Conservation (phyloP, 2,797 vertebrate species). For the Rhodeus uyekii region DNA sequence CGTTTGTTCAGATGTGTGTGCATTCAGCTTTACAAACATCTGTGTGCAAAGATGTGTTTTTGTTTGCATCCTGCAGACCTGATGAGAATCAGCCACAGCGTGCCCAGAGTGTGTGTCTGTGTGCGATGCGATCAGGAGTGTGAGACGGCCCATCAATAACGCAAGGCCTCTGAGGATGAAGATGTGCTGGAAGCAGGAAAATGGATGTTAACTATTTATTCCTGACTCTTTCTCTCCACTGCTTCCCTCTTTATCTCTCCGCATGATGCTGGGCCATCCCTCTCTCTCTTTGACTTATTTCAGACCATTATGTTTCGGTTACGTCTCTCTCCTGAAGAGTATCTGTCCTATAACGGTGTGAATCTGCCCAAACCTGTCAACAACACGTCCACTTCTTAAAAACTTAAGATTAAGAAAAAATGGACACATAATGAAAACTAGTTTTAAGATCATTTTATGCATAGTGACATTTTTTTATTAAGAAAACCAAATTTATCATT, state of each 20-base stretch:
- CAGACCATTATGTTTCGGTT: neutral
- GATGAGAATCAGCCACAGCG: constrained; percentile 10
- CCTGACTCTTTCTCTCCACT: constrained; percentile 1
- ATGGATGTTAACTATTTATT: constrained; percentile 43
- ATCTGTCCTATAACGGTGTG: neutral
- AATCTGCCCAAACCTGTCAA: neutral
- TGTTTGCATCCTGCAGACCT: constrained; percentile 14
- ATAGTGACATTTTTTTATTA: no score
- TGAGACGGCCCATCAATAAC: constrained; percentile 52
- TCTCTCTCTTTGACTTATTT: constrained; percentile 13
- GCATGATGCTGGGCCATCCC: neutral
- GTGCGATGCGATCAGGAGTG: constrained; percentile 36
- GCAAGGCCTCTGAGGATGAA: constrained; percentile 35
- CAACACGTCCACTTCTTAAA: neutral
- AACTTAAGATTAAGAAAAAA: neutral
- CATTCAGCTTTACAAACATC: neutral
- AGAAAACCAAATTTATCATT: no score
- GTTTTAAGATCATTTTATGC: neutral
- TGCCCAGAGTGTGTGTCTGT: constrained; percentile 23
- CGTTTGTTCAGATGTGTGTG: neutral
- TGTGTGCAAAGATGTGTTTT: constrained; percentile 8
- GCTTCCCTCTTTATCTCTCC: constrained; percentile 25
- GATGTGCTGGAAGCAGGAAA: constrained; percentile 31
- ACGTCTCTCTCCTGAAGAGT: neutral
- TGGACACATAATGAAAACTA: neutral